Percentiles rank a stretch among this genome's conserved stretches.
These are phyloP conservation scores for Euglossa dilemma DNA, from an alignment of 1,140 invertebrate genomes.

Conservation along the genomic window DNA sequence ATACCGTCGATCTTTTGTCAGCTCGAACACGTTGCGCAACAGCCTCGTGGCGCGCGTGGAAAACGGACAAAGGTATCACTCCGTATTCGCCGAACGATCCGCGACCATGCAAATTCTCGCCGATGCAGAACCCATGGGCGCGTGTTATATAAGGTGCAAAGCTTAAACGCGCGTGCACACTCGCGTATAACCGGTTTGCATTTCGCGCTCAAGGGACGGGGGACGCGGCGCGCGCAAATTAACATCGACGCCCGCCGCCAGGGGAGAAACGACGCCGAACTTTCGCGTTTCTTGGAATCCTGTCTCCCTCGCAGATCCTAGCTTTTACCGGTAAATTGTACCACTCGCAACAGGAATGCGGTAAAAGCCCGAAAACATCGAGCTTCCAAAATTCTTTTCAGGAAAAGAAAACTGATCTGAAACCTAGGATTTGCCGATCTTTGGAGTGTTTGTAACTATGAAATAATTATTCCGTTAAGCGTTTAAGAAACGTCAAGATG, in stretches of 20 bases:
- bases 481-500: too few relatives aligned
- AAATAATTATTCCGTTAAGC: too few relatives aligned
- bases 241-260: slow-evolving; percentile 5
- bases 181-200: slow-evolving; percentile 27
- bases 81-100: slow-evolving; percentile 26
- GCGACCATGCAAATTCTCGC: slow-evolving; percentile 43
- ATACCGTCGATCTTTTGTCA: slow-evolving; percentile 12
- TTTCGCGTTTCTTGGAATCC: slow-evolving; percentile 22
- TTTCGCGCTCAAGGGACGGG: background rate
- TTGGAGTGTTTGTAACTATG: too few relatives aligned
- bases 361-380: too few relatives aligned
- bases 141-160: slow-evolving; percentile 29
- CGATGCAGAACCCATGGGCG: background rate
- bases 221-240: slow-evolving; percentile 24
- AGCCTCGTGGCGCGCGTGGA: background rate
- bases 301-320: too few relatives aligned
- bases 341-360: too few relatives aligned
- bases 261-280: slow-evolving; percentile 12
- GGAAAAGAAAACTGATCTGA: too few relatives aligned
- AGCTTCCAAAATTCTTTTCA: too few relatives aligned
- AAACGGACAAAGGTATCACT: slow-evolving; percentile 24
- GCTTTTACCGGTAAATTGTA: too few relatives aligned
- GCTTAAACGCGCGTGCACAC: slow-evolving; percentile 9
- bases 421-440: too few relatives aligned
- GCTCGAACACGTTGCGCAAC: slow-evolving; percentile 36